These are phyloP conservation scores for Steinernema scapterisci DNA, from an alignment of 2,888 invertebrate genomes.

Conservation along the genomic window DNA sequence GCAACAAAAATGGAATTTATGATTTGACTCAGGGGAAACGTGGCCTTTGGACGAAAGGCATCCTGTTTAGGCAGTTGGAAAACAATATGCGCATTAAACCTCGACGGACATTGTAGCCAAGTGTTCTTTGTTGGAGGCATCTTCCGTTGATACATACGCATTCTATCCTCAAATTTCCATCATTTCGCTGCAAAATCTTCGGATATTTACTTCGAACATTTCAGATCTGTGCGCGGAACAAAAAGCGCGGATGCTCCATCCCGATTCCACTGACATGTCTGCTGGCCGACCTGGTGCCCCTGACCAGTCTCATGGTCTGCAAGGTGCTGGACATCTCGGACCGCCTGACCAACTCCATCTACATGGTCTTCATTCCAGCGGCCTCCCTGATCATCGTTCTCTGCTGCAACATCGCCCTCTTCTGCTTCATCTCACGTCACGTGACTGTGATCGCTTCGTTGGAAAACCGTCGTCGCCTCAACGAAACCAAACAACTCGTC, in stretches of 20 bases:
- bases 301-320: not conserved
- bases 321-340: conserved; percentile 1
- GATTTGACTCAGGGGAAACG: too few species aligned
- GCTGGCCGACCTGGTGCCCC: conserved; percentile 4
- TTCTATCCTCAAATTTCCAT: too few species aligned
- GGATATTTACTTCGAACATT: not conserved
- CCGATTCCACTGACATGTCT: conserved; percentile 1
- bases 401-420: conserved; percentile 30
- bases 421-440: conserved; percentile 28
- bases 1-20: too few species aligned
- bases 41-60: too few species aligned
- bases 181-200: not conserved
- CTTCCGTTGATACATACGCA: too few species aligned
- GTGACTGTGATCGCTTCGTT: conserved; percentile 24
- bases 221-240: conserved; percentile 24
- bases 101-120: too few species aligned
- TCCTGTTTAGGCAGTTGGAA: too few species aligned
- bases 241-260: conserved; percentile 1
- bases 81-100: too few species aligned
- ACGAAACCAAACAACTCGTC: conserved; percentile 27
- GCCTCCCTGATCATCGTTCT: conserved; percentile 15
- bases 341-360: conserved; percentile 26
- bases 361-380: conserved; percentile 25
- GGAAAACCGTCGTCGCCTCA: conserved; percentile 25
- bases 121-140: too few species aligned